Conservation (phyloP, 2,113 vertebrate species). For the Rhea americana region DNA sequence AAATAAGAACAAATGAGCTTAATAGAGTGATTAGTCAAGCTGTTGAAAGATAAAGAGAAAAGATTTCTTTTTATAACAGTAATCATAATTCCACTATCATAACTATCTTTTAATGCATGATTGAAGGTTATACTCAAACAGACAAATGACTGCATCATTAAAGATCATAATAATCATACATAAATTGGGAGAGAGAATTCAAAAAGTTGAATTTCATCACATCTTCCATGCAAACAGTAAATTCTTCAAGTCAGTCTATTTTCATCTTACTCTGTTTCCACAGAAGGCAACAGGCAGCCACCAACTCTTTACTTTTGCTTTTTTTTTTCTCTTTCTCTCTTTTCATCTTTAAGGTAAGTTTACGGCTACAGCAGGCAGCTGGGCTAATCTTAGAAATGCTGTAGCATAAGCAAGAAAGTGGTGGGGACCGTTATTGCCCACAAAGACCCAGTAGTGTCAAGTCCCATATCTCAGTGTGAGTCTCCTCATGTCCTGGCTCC, state of each 20-base stretch:
- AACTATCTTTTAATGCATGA: neutral
- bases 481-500: neutral
- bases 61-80: conserved; percentile 12
- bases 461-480: neutral
- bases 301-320: neutral
- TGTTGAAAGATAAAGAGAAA: neutral
- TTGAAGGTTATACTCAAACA: conserved; percentile 22
- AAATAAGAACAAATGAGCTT: conserved; percentile 35
- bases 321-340: neutral
- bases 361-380: neutral
- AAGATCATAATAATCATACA: neutral
- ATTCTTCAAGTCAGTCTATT: conserved; percentile 2
- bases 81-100: conserved; percentile 9
- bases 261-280: neutral
- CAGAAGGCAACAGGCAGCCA: neutral
- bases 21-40: neutral
- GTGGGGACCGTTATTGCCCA: neutral
- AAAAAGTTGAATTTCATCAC: neutral
- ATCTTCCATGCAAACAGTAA: neutral
- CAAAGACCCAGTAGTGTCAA: neutral
- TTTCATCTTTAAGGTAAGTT: neutral
- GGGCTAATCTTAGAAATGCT: neutral
- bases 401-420: neutral
- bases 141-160: neutral
- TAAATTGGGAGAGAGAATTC: neutral